Base-by-base conservation (phyloP, 2,888 invertebrate species). In the Leucophora obtusa region DNA sequence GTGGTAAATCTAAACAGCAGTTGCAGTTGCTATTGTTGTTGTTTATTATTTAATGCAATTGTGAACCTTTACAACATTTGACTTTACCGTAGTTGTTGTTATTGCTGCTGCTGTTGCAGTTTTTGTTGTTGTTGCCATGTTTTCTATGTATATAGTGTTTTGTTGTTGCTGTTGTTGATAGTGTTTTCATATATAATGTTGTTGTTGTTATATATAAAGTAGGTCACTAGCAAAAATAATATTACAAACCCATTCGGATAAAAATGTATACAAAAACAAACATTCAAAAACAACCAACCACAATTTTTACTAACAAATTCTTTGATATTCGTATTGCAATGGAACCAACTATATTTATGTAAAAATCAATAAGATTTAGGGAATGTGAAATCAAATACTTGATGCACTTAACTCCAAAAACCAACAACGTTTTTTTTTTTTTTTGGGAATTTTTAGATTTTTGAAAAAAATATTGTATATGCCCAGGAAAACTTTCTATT, bases 141-240 rank as follows among this genome's bases (percentile, higher is more conserved):
- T 33, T 35, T 8, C 59, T 9, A 6, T 17, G 28, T 28, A 7
- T 7, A 28, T 79, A 51, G 21, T 35, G 17, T 53, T 7, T 33
- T 17, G 11, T 24, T 47, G 33, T 58, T 73, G 56, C 35, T 60
- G 51, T 21, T 65, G 33, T 71, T 78, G 70, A 24, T 54, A 6
- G 28, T 15, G 2, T 53, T 24, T 56, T 38, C 1, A 6, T 47
- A 14, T 15, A 21, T 28, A 17, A n/a, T n/a, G n/a, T 15, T 65
- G 9, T 17, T 59, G 53, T 63, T 28, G 58, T 33, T 62, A 2
- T 15, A 65, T 35, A 35, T 56, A 77, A 81, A 66, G 77, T 81
- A 66, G 81, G 81, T 81, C 77, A 81, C 73, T 77, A 53, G 81
- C 77, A 77, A 81, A 80, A 77, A 59, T 77, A 77, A 81, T 81